Conservation (phyloP, 2,797 vertebrate genomes). For the Erethizon dorsatum region DNA sequence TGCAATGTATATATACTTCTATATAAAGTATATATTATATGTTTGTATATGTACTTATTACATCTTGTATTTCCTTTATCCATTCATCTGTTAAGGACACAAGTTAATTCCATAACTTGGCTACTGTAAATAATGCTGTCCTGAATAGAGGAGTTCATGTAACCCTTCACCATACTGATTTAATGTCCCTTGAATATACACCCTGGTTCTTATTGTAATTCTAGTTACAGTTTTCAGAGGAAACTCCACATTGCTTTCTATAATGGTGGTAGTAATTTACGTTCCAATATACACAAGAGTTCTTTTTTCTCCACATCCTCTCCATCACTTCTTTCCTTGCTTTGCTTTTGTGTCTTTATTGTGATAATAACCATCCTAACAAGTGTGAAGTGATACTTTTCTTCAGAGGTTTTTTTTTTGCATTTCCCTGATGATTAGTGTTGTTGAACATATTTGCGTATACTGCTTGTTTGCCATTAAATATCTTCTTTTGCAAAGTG, state of each 20-base stretch:
- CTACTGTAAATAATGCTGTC: too few species aligned
- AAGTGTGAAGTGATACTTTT: background rate
- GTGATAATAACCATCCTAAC: background rate
- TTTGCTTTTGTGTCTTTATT: background rate
- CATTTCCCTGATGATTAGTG: background rate
- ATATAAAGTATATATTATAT: background rate
- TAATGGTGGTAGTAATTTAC: background rate
- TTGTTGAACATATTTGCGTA: background rate
- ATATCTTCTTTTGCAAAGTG: background rate
- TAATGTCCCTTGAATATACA: background rate
- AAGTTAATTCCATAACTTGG: too few species aligned
- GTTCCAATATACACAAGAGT: background rate
- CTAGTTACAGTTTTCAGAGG: background rate
- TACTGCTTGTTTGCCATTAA: background rate
- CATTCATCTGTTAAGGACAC: background rate
- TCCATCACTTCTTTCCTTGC: background rate
- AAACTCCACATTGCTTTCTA: background rate
- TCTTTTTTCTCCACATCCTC: background rate
- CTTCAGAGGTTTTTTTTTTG: background rate
- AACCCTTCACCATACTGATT: background rate
- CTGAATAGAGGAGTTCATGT: background rate
- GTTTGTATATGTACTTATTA: background rate
- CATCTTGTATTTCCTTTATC: background rate
- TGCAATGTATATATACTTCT: too few species aligned
- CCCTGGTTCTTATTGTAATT: background rate